Evolutionary conservation across 64 coral and sea anemone genomes (phyloP).

Genomic region (Stichodactyla mertensii): DNA sequence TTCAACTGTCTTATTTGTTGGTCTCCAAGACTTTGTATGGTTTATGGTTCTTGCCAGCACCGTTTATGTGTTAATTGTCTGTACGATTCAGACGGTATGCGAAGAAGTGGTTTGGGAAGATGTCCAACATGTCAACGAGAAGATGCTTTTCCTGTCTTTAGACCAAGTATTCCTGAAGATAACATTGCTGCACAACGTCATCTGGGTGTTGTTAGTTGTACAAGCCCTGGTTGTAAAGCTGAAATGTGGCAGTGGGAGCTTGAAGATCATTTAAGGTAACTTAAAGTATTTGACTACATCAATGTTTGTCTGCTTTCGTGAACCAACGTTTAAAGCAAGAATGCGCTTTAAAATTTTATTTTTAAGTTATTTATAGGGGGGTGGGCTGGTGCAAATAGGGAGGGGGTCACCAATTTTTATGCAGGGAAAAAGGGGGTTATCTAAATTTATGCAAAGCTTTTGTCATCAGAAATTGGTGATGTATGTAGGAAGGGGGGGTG

Average conservation of each 20-base stretch:
- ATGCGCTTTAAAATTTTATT: too few relatives aligned
- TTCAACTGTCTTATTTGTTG: conserved; percentile 88
- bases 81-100: conserved; percentile 54
- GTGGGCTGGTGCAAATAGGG: too few relatives aligned
- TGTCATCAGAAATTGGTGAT: too few relatives aligned
- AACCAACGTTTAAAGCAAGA: too few relatives aligned
- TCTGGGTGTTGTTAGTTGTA: conserved; percentile 72
- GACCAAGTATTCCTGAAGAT: conserved; percentile 89
- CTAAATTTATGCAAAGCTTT: too few relatives aligned
- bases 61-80: conserved; percentile 84
- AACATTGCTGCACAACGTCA: conserved; percentile 75
- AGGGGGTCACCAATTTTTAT: too few relatives aligned
- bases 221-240: conserved; percentile 55
- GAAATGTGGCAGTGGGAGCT: conserved; percentile 94
- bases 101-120: conserved; percentile 58
- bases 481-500: too few relatives aligned
- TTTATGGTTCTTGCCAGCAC: conserved; percentile 90
- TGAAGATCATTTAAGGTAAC: conserved; percentile 59
- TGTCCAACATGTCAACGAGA: conserved; percentile 86
- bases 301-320: too few relatives aligned
- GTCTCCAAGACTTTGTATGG: conserved; percentile 75
- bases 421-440: too few relatives aligned
- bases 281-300: neutral
- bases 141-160: conserved; percentile 59
- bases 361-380: too few relatives aligned